Evolutionary conservation across 2,888 invertebrate genomes (phyloP).

Genomic region (Eurois occulta): DNA sequence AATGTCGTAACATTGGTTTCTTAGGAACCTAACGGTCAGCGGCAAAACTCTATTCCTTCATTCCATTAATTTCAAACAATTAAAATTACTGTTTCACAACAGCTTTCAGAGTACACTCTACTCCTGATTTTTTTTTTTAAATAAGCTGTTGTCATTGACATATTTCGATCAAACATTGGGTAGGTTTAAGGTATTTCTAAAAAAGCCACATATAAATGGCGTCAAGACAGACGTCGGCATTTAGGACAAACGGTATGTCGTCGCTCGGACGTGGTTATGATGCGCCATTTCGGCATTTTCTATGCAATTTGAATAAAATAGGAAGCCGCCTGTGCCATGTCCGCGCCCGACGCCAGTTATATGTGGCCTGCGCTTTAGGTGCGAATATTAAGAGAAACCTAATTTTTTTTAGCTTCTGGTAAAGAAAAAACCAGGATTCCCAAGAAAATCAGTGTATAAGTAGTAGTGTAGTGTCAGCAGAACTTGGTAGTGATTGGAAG

Average conservation of each 20-base stretch:
- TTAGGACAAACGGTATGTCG: too few relatives aligned
- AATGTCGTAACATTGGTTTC: not conserved
- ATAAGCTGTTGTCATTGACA: too few relatives aligned
- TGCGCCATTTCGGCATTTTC: too few relatives aligned
- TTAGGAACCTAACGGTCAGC: not conserved
- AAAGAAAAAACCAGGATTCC: not conserved
- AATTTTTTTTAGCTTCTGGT: not conserved
- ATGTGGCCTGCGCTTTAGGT: too few relatives aligned
- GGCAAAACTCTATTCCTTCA: not conserved
- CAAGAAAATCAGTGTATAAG: too few relatives aligned
- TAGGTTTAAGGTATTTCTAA: not conserved
- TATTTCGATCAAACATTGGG: not conserved
- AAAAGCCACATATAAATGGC: too few relatives aligned
- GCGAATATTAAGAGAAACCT: not conserved
- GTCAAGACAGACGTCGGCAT: too few relatives aligned
- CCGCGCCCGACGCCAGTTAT: too few relatives aligned
- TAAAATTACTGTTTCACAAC: not conserved
- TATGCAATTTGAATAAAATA: too few relatives aligned
- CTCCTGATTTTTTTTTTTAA: not conserved
- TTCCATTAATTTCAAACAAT: not conserved
- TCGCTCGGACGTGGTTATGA: too few relatives aligned
- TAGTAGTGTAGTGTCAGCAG: too few relatives aligned
- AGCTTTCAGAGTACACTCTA: not conserved
- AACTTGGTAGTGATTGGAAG: slow-evolving; percentile 4
- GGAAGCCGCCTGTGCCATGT: too few relatives aligned